Evolutionary conservation across 2,113 vertebrate species (phyloP), one percentile per base, ranked within the genome.

Genomic region (Campylomormyrus numenius): DNA sequence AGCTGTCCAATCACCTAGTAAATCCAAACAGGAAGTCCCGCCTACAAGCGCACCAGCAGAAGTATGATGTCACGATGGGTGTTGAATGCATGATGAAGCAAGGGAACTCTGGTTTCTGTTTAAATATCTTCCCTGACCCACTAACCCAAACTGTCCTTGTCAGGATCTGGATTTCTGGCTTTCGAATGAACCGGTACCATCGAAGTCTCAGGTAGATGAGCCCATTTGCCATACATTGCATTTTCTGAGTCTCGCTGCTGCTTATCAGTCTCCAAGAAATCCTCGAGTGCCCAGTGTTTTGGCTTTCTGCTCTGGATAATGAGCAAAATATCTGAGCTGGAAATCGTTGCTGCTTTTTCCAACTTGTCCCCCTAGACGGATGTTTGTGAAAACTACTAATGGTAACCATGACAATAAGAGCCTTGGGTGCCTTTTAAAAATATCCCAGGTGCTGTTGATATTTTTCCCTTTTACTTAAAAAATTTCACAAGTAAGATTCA

Each of bases 121-220:
- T 62, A 42, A 88, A 50, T 31, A 45, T 92, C 89, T 42, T 90
- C 86, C 92, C 92, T 93, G 90, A 92, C 90, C 91, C 91, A 80
- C 74, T 39, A 35, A 80, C 74, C 35, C 11, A 42, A 35, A 92
- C 92, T 90, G 91, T 93, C 93, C 96, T 90, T 94, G 99, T 98
- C 96, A 97, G 85, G 98, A 99, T 93, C 93, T 99, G 94, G 98
- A 99, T 96, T 98, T 99, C 95, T 99, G 98, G 98, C 97, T 99
- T 88, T 98, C 97, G 88, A 96, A 96, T 83, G 95, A 96, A 91
- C 96, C 97, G 19, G 94, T 95, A 0, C 93, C 97, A 94, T 94
- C 96, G 89, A 95, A 95, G 27, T 88, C 95, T 77, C 95, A 96
- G 96, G 98, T 99, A 94, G 94, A 95, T 94, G 5, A 80, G 5